phyloP scores from a whole-genome alignment of 2,888 invertebrate genomes.

The Dynastes maya region DNA sequence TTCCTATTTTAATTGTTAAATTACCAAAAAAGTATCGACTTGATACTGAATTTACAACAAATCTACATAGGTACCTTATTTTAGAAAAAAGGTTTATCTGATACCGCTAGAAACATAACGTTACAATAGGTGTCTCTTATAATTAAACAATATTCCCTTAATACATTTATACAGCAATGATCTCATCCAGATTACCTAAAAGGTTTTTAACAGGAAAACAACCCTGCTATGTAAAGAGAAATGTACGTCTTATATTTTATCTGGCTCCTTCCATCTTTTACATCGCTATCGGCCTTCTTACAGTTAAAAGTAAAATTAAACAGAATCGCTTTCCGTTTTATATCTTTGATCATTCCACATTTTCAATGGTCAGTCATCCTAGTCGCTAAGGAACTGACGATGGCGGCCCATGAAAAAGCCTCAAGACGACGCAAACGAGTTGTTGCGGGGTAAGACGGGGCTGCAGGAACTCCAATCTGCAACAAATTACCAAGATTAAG shows the following conservation, averaged over 20 bases:
- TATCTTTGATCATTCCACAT: constrained; percentile 65
- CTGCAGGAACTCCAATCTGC: constrained; percentile 42
- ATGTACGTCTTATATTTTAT: not conserved
- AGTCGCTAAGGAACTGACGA: constrained; percentile 14
- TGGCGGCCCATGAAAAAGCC: too few species aligned
- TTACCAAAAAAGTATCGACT: too few species aligned
- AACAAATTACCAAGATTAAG: constrained; percentile 58
- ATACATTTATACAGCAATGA: too few species aligned
- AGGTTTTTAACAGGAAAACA: too few species aligned
- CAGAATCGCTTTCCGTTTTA: constrained; percentile 66
- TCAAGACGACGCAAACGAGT: constrained; percentile 8
- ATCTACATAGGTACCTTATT: too few species aligned
- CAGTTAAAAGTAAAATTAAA: constrained; percentile 59
- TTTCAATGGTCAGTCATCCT: constrained; percentile 7
- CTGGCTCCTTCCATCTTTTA: not conserved
- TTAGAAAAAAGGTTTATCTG: too few species aligned
- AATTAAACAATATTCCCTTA: too few species aligned
- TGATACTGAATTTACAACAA: too few species aligned
- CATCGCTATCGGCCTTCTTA: not conserved
- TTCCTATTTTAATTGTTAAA: too few species aligned
- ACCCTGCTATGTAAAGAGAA: not conserved
- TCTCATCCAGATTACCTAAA: too few species aligned
- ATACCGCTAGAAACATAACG: too few species aligned
- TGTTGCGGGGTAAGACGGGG: constrained; percentile 5
- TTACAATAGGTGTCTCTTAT: too few species aligned